phyloP scores from a whole-genome alignment of 2,113 vertebrate species.

The Gulo gulo region DNA sequence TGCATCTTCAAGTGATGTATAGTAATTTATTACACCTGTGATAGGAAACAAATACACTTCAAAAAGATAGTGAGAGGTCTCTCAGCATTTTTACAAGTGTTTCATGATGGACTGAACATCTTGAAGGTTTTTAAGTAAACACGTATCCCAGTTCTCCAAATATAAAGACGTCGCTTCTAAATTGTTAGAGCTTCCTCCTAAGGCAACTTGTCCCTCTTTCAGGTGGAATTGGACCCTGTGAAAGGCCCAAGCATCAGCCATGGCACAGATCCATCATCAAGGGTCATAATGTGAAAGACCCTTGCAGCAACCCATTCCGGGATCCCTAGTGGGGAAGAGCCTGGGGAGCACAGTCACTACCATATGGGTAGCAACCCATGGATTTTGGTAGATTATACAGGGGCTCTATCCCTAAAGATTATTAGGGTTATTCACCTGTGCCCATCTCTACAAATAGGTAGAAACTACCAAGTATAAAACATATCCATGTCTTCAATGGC shows the following conservation, averaged over 20 bases:
- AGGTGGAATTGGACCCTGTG: neutral
- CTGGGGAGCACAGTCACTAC: neutral
- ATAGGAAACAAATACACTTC: neutral
- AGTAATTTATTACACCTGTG: neutral
- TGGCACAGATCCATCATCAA: neutral
- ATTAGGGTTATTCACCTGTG: neutral
- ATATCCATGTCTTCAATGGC: neutral
- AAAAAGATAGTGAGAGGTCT: neutral
- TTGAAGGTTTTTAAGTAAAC: neutral
- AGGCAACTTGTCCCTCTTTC: neutral
- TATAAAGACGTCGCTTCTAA: neutral
- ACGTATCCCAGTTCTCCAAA: neutral
- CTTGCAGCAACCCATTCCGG: neutral
- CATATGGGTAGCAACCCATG: neutral
- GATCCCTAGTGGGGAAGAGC: neutral
- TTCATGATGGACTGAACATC: neutral
- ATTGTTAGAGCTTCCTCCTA: neutral
- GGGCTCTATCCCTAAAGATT: neutral
- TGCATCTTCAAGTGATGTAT: neutral
- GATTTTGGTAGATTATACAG: neutral
- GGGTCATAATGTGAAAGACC: neutral
- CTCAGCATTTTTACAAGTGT: neutral
- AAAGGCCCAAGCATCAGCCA: neutral
- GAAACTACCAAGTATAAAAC: neutral
- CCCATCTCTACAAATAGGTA: neutral